A percentile compares a stretch with the other conserved stretches of the same genome.
phyloP scores from a whole-genome alignment of 1,140 invertebrate genomes.

The Latrodectus geometricus region DNA sequence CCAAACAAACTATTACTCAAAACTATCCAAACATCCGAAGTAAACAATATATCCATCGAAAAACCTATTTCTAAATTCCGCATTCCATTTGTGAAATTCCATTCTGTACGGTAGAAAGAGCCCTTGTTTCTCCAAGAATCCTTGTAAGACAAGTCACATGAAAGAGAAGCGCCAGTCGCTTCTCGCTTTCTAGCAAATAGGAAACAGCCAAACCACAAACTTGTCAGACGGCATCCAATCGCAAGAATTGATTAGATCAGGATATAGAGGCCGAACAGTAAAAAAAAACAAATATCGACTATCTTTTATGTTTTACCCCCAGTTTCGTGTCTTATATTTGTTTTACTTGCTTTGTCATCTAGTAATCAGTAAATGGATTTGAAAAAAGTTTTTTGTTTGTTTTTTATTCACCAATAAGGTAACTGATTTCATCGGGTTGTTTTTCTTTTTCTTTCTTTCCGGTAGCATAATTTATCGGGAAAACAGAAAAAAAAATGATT shows the following conservation, averaged over 20 bases:
- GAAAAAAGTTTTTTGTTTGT: slow-evolving; percentile 26
- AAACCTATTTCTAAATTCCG: slow-evolving; percentile 24
- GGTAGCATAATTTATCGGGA: slow-evolving; percentile 18
- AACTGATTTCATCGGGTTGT: slow-evolving; percentile 19
- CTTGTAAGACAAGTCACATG: slow-evolving; percentile 8
- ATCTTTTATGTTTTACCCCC: slow-evolving; percentile 46
- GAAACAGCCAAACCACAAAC: slow-evolving; percentile 46
- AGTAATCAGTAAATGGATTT: slow-evolving; percentile 52
- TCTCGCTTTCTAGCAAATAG: slow-evolving; percentile 57
- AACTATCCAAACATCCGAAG: neutral
- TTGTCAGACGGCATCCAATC: slow-evolving; percentile 52
- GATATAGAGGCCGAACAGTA: slow-evolving; percentile 34
- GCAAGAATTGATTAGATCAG: slow-evolving; percentile 53
- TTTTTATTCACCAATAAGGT: slow-evolving; percentile 25
- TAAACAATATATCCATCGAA: slow-evolving; percentile 1
- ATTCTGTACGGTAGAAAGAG: neutral
- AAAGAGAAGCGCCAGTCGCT: neutral
- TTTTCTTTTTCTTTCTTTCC: neutral
- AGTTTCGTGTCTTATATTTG: slow-evolving; percentile 16
- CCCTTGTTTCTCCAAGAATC: neutral
- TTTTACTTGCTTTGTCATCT: slow-evolving; percentile 31
- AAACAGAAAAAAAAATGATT: neutral
- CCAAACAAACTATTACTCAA: neutral
- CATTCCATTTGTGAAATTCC: slow-evolving; percentile 51
- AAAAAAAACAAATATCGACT: slow-evolving; percentile 44